phyloP scores from a whole-genome alignment of 1,140 invertebrate species.

The Ylistrum balloti region DNA sequence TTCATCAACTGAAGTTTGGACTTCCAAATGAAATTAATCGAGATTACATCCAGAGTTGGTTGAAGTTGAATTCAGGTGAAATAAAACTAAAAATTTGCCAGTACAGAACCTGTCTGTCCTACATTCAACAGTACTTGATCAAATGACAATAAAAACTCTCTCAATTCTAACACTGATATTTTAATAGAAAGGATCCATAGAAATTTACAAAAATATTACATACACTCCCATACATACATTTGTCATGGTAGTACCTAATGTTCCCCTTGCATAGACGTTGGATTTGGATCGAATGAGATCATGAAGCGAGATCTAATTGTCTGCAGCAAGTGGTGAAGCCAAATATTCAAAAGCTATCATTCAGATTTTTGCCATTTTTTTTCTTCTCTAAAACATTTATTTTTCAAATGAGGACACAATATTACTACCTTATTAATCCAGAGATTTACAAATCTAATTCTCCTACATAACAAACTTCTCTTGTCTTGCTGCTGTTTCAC shows the following conservation, averaged over 20 bases:
- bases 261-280: background rate
- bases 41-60: too few species aligned
- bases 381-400: background rate
- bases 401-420: constrained; percentile 1
- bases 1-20: too few species aligned
- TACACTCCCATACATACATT: background rate
- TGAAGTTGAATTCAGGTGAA: too few species aligned
- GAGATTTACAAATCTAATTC: background rate
- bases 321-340: background rate
- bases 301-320: background rate
- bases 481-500: background rate
- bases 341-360: background rate
- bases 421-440: background rate
- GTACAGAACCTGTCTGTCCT: too few species aligned
- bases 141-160: constrained; percentile 33
- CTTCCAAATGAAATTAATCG: too few species aligned
- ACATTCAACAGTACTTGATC: background rate
- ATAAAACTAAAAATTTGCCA: too few species aligned
- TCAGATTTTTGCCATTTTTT: background rate
- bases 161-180: constrained; percentile 1
- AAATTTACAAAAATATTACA: constrained; percentile 40
- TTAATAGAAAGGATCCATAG: constrained; percentile 39
- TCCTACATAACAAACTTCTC: background rate
- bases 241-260: background rate
- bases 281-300: constrained; percentile 7